Conservation (phyloP, 1,140 invertebrate species). For the Pseudachorutes palmiensis region DNA sequence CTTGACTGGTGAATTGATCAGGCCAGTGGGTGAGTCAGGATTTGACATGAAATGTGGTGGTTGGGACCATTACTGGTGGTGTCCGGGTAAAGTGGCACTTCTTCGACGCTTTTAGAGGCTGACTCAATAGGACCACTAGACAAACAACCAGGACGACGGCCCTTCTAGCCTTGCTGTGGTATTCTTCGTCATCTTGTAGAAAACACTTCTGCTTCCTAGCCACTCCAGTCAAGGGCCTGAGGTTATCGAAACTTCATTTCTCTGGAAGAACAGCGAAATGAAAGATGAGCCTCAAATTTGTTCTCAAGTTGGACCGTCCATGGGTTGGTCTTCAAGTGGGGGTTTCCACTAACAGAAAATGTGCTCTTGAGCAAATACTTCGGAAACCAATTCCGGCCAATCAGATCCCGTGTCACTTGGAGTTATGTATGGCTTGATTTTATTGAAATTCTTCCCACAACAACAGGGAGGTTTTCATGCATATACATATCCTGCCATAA, state of each 20-base stretch:
- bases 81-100: conserved; percentile 12
- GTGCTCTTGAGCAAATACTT: background rate
- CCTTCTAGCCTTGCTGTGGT: background rate
- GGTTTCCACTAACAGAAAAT: background rate
- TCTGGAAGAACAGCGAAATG: background rate
- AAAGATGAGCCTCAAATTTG: background rate
- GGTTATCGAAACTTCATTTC: background rate
- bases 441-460: too few species aligned
- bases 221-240: background rate
- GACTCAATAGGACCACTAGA: background rate
- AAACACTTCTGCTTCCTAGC: background rate
- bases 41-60: conserved; percentile 9
- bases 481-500: too few species aligned
- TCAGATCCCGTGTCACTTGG: background rate
- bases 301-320: background rate
- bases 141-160: background rate
- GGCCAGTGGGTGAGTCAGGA: background rate
- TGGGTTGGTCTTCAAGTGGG: background rate
- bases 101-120: background rate
- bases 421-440: too few species aligned
- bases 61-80: conserved; percentile 1
- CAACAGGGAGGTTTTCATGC: too few species aligned
- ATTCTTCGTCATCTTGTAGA: background rate
- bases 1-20: background rate
- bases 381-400: background rate